phyloP scores from a whole-genome alignment of 2,113 vertebrate genomes.

The Nipponia nippon region DNA sequence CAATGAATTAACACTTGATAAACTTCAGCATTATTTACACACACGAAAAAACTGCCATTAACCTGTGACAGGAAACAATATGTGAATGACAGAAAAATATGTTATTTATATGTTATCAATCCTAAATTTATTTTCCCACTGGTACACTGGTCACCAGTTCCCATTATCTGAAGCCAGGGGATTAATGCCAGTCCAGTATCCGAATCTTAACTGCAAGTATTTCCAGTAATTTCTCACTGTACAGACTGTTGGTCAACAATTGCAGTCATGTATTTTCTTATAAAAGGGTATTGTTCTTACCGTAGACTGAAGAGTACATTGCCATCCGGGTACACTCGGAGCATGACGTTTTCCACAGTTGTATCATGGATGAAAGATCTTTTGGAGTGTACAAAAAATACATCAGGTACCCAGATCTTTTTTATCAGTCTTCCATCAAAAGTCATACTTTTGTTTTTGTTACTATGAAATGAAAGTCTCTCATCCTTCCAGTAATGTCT shows the following conservation, averaged over 20 bases:
- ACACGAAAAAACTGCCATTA: neutral
- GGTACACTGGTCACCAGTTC: neutral
- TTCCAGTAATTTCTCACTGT: neutral
- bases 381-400: slow-evolving; percentile 94
- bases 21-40: neutral
- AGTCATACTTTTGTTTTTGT: slow-evolving; percentile 88
- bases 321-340: slow-evolving; percentile 85
- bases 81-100: neutral
- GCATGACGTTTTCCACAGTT: slow-evolving; percentile 90
- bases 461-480: slow-evolving; percentile 86
- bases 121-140: neutral
- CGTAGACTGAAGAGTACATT: slow-evolving; percentile 90
- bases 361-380: slow-evolving; percentile 92
- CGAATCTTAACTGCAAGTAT: neutral
- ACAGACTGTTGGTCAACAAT: neutral
- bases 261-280: neutral
- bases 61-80: neutral
- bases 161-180: neutral
- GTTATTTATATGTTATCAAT: neutral
- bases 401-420: slow-evolving; percentile 94
- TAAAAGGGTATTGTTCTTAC: slow-evolving; percentile 43
- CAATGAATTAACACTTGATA: neutral
- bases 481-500: slow-evolving; percentile 96
- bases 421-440: slow-evolving; percentile 88
- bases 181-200: neutral